Conservation (phyloP, 1,140 invertebrate species). For the Megalonaias nervosa region DNA sequence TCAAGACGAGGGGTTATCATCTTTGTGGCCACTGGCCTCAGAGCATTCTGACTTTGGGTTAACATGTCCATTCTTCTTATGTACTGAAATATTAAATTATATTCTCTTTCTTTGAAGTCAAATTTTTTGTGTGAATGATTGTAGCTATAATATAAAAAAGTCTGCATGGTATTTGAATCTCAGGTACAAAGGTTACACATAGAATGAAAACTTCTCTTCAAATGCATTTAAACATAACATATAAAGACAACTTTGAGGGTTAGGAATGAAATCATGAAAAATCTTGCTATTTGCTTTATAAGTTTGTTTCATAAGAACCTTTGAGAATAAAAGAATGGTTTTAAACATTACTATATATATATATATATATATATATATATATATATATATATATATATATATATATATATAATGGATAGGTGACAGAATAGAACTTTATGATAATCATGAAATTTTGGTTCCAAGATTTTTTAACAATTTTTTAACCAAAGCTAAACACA, state of each 20-base stretch:
- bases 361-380: too few relatives aligned
- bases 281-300: too few relatives aligned
- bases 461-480: too few relatives aligned
- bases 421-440: too few relatives aligned
- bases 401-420: too few relatives aligned
- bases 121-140: neutral
- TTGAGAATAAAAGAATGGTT: too few relatives aligned
- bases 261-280: neutral
- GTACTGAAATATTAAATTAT: slow-evolving; percentile 53
- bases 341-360: too few relatives aligned
- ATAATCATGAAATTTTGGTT: too few relatives aligned
- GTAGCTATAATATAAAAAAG: neutral
- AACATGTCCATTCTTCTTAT: slow-evolving; percentile 53
- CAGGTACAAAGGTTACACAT: neutral
- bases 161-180: neutral
- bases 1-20: slow-evolving; percentile 42
- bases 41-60: slow-evolving; percentile 44
- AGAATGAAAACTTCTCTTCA: too few relatives aligned
- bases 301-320: too few relatives aligned
- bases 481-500: too few relatives aligned
- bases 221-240: neutral
- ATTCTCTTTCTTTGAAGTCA: neutral
- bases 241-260: neutral
- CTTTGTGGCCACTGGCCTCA: slow-evolving; percentile 51
- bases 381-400: too few relatives aligned